Evolutionary conservation across 2,113 vertebrate genomes (phyloP).

Genomic region (Cottus gobio): DNA sequence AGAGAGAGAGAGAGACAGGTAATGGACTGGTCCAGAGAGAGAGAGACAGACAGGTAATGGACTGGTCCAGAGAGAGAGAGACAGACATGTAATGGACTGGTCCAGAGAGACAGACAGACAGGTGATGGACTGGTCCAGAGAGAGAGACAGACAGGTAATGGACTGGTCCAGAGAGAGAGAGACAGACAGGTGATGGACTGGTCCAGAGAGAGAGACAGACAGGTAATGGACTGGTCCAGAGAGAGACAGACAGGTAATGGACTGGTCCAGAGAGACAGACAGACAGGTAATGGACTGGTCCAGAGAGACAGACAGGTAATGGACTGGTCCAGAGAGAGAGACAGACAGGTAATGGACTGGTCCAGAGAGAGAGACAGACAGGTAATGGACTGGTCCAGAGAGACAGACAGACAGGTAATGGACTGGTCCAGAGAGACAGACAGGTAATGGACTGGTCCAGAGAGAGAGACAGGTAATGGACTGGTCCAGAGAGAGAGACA

Average conservation of each 20-base stretch:
- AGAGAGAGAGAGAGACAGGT: background rate
- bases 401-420: conserved; percentile 23
- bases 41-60: conserved; percentile 13
- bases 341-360: conserved; percentile 37
- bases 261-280: conserved; percentile 11
- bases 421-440: conserved; percentile 21
- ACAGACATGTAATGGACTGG: conserved; percentile 32
- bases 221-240: too few relatives aligned
- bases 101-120: background rate
- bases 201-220: conserved; percentile 40
- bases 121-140: too few relatives aligned
- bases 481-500: conserved; percentile 5
- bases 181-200: conserved; percentile 40
- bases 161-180: background rate
- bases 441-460: background rate
- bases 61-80: background rate
- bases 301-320: conserved; percentile 15
- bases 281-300: too few relatives aligned
- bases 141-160: conserved; percentile 13
- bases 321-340: background rate
- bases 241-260: conserved; percentile 28
- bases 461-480: conserved; percentile 4
- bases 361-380: conserved; percentile 40
- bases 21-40: conserved; percentile 57
- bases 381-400: background rate